A percentile compares a stretch with the other conserved stretches of the same genome.
Evolutionary conservation across 2,113 vertebrate genomes (phyloP).

Genomic region (Zosterops borbonicus): DNA sequence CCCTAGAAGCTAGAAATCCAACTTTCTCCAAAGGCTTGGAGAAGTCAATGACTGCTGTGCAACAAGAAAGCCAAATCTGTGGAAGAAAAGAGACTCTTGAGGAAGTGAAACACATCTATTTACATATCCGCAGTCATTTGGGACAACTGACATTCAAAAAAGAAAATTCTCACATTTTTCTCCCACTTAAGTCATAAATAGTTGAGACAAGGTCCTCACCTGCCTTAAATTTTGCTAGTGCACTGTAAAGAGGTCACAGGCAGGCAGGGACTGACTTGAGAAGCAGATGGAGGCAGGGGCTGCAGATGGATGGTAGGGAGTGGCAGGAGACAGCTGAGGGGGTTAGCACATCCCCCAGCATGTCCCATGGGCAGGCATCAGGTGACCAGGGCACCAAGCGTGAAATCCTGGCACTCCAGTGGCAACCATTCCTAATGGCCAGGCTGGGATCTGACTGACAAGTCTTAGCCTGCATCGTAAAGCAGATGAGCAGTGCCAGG

Average conservation of each 20-base stretch:
- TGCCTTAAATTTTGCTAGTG: constrained; percentile 51
- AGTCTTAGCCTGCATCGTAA: not conserved
- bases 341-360: not conserved
- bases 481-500: not conserved
- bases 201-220: constrained; percentile 58
- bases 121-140: constrained; percentile 30
- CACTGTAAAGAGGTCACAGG: not conserved
- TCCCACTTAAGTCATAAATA: constrained; percentile 52
- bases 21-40: constrained; percentile 2
- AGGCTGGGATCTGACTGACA: not conserved
- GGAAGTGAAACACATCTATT: constrained; percentile 44
- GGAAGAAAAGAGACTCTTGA: constrained; percentile 23
- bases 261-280: not conserved
- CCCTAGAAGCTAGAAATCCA: constrained; percentile 39
- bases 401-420: not conserved
- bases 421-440: not conserved
- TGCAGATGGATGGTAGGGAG: not conserved
- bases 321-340: constrained; percentile 10
- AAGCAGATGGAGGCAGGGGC: not conserved
- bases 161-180: constrained; percentile 45
- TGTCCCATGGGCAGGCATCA: not conserved
- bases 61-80: not conserved
- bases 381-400: not conserved
- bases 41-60: constrained; percentile 1
- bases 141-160: constrained; percentile 28